Base-by-base conservation (phyloP, 2,888 invertebrate species). In the Iselma pallidipennis region DNA sequence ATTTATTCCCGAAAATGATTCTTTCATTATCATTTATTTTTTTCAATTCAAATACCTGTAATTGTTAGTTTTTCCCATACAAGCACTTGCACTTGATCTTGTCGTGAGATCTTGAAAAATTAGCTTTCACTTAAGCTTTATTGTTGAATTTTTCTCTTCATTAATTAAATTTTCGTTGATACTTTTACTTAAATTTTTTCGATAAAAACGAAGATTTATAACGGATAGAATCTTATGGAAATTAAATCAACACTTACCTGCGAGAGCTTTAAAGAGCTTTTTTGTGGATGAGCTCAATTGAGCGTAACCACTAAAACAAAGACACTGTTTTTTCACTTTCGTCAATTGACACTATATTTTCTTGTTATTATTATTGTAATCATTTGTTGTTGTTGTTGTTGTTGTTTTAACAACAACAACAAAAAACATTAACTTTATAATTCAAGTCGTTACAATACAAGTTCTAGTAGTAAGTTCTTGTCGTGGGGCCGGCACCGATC, bases 221-320 rank as follows among this genome's bases (percentile, higher is more conserved):
- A 6, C 42, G 42, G 4, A n/a, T 4, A 37, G 42, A 37, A 37
- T 37, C 23, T 49, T 23, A 42, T 10, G 29, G 49, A 51, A 51
- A 42, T 49, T 25, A 42, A 57, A 29, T 42, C 29, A 21, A 52
- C 28, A 52, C 45, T 51, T 48, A 49, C 26, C 23, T 54, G 42
- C 2, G 28, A 28, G 50, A 14, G 23, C 28, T n/a, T 54, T 42
- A 12, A 14, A 19, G n/a, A 28, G 28, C 19, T 28, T 48, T 48
- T 16, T 48, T 28, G 6, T 29, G 7, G 14, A 19, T 42, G n/a
- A 45, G 37, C 10, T 49, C 52, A 29, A 63, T 59, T 14, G 31
- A 59, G 63, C 50, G 52, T 49, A 59, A 59, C 63, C 63, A 63
- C 63, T 49, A 63, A 59, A 59, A 61, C 61, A 61, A 55, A 57